Evolutionary conservation across 2,113 vertebrate genomes (phyloP).

Genomic region (Ptyas mucosa): DNA sequence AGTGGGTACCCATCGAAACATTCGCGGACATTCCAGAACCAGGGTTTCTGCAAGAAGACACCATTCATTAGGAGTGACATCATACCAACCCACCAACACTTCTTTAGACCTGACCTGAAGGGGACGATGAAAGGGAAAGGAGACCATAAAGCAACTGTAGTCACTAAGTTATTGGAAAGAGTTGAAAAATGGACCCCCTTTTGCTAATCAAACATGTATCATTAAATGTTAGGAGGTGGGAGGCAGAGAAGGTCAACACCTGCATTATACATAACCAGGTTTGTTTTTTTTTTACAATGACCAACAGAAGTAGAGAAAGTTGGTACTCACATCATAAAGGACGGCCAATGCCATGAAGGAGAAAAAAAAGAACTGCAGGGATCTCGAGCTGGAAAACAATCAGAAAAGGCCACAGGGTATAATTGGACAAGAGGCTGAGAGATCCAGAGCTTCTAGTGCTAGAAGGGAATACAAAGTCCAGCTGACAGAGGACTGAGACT

Average conservation of each 20-base stretch:
- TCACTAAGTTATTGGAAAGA: neutral
- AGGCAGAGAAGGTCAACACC: neutral
- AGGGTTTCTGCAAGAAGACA: slow-evolving; percentile 76
- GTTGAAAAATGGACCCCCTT: neutral
- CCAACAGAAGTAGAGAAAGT: neutral
- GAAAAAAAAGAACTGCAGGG: slow-evolving; percentile 78
- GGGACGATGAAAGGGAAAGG: neutral
- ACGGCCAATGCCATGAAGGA: slow-evolving; percentile 74
- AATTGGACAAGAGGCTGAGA: no score
- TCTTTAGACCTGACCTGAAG: neutral
- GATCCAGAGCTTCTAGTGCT: neutral
- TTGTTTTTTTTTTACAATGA: neutral
- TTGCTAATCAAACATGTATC: neutral
- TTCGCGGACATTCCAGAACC: slow-evolving; percentile 82
- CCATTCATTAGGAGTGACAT: neutral
- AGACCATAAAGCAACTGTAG: neutral
- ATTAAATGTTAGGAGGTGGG: neutral
- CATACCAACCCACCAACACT: neutral
- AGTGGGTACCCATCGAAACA: slow-evolving; percentile 85
- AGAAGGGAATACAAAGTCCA: neutral
- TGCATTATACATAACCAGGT: neutral
- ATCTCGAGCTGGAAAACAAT: slow-evolving; percentile 81
- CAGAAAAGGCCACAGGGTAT: neutral
- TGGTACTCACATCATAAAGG: slow-evolving; percentile 84
- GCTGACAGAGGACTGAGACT: no score